Percentiles rank a stretch among this genome's conserved stretches.
These are phyloP conservation scores for Ceriagrion tenellum DNA, from an alignment of 2,888 invertebrate species.

Conservation along the genomic window DNA sequence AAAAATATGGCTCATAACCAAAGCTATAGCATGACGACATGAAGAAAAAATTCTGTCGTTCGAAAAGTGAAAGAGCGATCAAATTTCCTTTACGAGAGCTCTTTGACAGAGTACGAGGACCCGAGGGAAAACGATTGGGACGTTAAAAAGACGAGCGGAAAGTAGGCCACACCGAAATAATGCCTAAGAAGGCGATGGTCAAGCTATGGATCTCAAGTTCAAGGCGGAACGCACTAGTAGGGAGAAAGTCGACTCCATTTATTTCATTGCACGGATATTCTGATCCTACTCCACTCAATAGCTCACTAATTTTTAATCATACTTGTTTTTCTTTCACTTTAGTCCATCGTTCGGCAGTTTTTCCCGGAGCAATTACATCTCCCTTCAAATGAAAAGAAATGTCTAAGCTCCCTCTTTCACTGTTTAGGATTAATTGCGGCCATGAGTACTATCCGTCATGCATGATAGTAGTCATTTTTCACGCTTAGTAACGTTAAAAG, in stretches of 20 bases:
- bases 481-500: no score
- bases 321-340: neutral
- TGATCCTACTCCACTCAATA: neutral
- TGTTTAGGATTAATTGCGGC: neutral
- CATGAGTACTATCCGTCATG: no score
- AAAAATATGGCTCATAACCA: neutral
- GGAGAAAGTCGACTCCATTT: slow-evolving; percentile 38
- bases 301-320: neutral
- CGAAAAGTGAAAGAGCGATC: neutral
- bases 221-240: slow-evolving; percentile 43
- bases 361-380: neutral
- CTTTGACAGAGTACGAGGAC: neutral
- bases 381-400: neutral
- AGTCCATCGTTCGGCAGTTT: neutral
- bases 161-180: slow-evolving; percentile 51
- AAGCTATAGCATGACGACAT: neutral
- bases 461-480: no score
- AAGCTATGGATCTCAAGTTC: slow-evolving; percentile 55
- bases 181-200: slow-evolving; percentile 34
- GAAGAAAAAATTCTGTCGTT: neutral
- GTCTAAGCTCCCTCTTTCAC: neutral
- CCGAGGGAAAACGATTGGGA: neutral
- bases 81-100: neutral
- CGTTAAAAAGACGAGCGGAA: neutral
- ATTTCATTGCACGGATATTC: neutral